phyloP scores from a whole-genome alignment of 2,113 vertebrate genomes.

The Coregonus clupeaformis region DNA sequence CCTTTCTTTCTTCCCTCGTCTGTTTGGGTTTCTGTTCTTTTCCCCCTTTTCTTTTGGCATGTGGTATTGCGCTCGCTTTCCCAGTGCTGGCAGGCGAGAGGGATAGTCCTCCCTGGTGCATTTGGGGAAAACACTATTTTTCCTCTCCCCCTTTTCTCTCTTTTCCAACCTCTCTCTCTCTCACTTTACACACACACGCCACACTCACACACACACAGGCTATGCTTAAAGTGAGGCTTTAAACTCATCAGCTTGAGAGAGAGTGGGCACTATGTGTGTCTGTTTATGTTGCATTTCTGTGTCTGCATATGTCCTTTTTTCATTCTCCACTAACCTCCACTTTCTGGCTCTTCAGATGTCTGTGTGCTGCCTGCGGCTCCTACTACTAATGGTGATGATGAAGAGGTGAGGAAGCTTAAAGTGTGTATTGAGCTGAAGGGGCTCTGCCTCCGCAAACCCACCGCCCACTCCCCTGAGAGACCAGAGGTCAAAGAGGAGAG shows the following conservation, averaged over 20 bases:
- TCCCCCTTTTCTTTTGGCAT: constrained; percentile 37
- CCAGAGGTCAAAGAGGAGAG: constrained; percentile 72
- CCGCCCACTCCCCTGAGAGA: constrained; percentile 77
- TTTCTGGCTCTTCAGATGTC: not conserved
- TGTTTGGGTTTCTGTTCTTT: constrained; percentile 62
- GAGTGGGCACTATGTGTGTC: too few relatives aligned
- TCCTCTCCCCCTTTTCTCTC: not conserved
- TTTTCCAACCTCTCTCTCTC: too few relatives aligned
- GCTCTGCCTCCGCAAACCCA: constrained; percentile 92
- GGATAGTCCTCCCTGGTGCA: constrained; percentile 58
- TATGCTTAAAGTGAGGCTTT: too few relatives aligned
- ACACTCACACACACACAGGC: too few relatives aligned
- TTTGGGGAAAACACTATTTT: constrained; percentile 3
- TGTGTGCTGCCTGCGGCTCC: not conserved
- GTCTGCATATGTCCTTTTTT: not conserved
- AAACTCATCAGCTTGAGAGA: too few relatives aligned
- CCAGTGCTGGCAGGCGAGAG: constrained; percentile 55
- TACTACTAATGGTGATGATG: constrained; percentile 59
- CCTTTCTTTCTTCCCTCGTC: constrained; percentile 62
- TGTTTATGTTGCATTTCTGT: too few relatives aligned
- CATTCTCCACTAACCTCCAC: not conserved
- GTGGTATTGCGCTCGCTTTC: constrained; percentile 53
- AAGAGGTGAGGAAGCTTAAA: constrained; percentile 96
- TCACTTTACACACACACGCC: too few relatives aligned
- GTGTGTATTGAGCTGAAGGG: constrained; percentile 98